Base-by-base conservation (phyloP, 2,888 invertebrate genomes). In the Calephelis perditalis region DNA sequence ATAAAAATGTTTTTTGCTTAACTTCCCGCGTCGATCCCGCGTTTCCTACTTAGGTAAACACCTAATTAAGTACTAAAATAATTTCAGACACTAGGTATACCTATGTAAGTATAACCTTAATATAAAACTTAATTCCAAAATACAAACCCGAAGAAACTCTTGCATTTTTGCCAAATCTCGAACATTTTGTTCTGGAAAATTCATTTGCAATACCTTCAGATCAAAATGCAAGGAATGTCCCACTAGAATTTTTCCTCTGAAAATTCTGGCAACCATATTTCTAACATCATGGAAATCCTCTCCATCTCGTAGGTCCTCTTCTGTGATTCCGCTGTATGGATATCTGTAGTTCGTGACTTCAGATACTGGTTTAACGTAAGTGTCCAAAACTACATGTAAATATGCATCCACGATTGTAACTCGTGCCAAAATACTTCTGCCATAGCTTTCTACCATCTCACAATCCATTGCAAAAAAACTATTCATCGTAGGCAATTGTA, bases 191-290 rank as follows among this genome's bases (percentile, higher is more conserved):
- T 62, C 59, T 9, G 66, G 67, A 44, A 68, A 66, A 6, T 40
- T 49, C 12, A 66, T 8, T 3, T 35, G 10, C 7, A 67, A 52
- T 7, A 52, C 67, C 7, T 56, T 59, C 0, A 67, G 59, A 9
- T 67, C 67, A n/a, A 59, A 62, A 26, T 66, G 61, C 11, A 67
- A 44, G 7, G 61, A 65, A 54, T 66, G 63, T 0, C 67, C 67
- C 5, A 67, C 59, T 4, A 67, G 10, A 40, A 66, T 58, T 11
- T 57, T 56, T 1, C 62, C 63, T 5, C 49, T 52, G 49, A 67
- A 58, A 11, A 63, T 5, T 45, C 52, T 45, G 2, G 4, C 12
- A 0, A 67, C 65, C 40, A 56, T 56, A 6, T 26, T 52, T 40
- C 45, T 60, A 6, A 67, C 62, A 4, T 10, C n/a, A 3, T 10